Evolutionary conservation across 2,797 vertebrate species (phyloP).

Genomic region (Pristis pectinata): DNA sequence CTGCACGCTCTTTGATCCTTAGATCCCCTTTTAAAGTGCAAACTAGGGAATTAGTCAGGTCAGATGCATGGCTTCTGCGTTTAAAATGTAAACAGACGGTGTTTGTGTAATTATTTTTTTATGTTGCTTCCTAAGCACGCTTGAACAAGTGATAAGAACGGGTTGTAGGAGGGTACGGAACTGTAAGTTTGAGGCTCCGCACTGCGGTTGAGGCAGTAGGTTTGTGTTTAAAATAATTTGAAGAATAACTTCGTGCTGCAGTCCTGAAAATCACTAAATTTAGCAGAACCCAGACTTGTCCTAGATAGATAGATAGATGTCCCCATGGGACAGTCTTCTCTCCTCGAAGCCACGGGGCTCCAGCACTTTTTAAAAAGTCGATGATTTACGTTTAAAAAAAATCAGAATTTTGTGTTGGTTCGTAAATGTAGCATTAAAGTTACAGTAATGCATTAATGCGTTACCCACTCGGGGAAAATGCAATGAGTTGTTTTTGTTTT

Average conservation of each 20-base stretch:
- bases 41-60: not conserved
- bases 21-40: not conserved
- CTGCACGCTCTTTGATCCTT: not conserved
- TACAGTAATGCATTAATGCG: not conserved
- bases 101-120: not conserved
- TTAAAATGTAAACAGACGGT: not conserved
- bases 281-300: slow-evolving; percentile 13
- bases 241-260: not conserved
- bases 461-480: not conserved
- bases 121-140: not conserved
- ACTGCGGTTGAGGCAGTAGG: not conserved
- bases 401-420: not conserved
- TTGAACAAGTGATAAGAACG: not conserved
- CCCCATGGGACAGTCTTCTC: not conserved
- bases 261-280: slow-evolving; percentile 9
- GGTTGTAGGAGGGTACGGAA: not conserved
- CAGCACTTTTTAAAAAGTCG: not conserved
- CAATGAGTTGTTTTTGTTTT: not conserved
- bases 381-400: not conserved
- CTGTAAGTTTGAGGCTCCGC: not conserved
- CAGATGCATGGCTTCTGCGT: not conserved
- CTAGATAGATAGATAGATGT: slow-evolving; percentile 21
- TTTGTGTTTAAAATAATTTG: slow-evolving; percentile 12
- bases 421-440: not conserved
- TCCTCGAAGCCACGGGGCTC: not conserved